Percentiles rank a stretch among this genome's conserved stretches.
These are phyloP conservation scores for Neomonachus schauinslandi DNA, from an alignment of 2,113 vertebrate species.

Conservation along the genomic window DNA sequence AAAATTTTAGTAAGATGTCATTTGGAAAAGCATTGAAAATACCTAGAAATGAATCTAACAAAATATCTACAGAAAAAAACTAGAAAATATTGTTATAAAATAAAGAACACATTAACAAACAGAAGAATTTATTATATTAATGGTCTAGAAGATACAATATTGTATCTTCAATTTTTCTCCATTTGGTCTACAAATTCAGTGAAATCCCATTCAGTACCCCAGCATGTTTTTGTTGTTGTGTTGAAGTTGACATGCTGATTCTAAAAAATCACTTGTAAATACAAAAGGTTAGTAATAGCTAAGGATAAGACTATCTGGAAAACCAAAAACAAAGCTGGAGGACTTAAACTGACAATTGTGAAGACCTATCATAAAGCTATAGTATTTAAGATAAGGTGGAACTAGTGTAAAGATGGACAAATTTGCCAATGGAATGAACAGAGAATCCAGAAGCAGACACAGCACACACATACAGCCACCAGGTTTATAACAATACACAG, in stretches of 20 bases:
- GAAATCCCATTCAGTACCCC: no score
- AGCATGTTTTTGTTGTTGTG: neutral
- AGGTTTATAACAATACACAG: fast-evolving
- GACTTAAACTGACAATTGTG: neutral
- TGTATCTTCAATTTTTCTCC: no score
- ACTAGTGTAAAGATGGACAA: neutral
- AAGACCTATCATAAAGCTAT: neutral
- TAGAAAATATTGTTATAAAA: neutral
- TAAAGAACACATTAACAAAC: neutral
- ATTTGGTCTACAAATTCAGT: no score
- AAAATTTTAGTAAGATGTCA: neutral
- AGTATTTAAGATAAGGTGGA: neutral
- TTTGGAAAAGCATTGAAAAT: neutral
- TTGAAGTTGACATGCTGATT: neutral
- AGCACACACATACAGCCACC: neutral
- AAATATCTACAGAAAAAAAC: neutral
- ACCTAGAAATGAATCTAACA: neutral
- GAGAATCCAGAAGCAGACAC: neutral
- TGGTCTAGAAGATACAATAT: neutral
- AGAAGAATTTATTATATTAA: neutral
- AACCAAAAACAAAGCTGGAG: neutral
- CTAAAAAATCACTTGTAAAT: neutral
- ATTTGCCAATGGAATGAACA: neutral
- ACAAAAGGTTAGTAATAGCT: neutral
- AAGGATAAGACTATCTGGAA: neutral